Base-by-base conservation (phyloP, 2,113 vertebrate genomes). In the Seriola quinqueradiata region DNA sequence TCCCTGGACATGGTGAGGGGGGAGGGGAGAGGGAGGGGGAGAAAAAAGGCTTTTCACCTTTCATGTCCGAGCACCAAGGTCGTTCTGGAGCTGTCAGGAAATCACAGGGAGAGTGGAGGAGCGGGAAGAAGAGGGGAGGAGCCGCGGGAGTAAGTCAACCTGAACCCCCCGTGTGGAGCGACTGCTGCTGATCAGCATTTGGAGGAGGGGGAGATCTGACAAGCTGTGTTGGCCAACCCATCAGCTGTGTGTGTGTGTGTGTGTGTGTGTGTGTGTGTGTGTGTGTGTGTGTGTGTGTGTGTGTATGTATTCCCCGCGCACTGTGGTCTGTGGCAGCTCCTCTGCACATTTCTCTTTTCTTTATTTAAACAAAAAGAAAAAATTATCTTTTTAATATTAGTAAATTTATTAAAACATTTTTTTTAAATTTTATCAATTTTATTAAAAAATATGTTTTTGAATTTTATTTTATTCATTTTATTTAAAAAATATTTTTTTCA, bases 11-110 rank as follows among this genome's bases (percentile, higher is more conserved):
- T 36, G n/a, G 34, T 3, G 16, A 36, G 25, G 28, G 59, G 58
- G 11, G 3, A 16, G 28, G 3, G n/a, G 10, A 12, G 25, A 4
- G 5, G 23, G 34, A 1, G 34, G 34, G 34, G 34, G 34, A 4
- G 5, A 4, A 16, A 14, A 10, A 19, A 4, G 10, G 38, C 10
- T 64, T 21, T 63, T 21, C 59, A 60, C 40, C 55, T 46, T 71
- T 72, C 23, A 32, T 19, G 40, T 46, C 40, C 6, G 11, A 60
- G 55, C 40, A 48, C 71, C 58, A 36, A 61, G 71, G 57, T 74
- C 25, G 6, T 23, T 36, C 17, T 50, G 42, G 55, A 21, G 32
- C 52, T 6, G 17, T 60, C 70, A 72, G 52, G 23, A 60, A 60
- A 60, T 44, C 40, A 72, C 21, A 42, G 55, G 38, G 14, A 44